These are phyloP conservation scores for Sclerodermus sp. DNA, from an alignment of 2,888 invertebrate species.

Conservation along the genomic window DNA sequence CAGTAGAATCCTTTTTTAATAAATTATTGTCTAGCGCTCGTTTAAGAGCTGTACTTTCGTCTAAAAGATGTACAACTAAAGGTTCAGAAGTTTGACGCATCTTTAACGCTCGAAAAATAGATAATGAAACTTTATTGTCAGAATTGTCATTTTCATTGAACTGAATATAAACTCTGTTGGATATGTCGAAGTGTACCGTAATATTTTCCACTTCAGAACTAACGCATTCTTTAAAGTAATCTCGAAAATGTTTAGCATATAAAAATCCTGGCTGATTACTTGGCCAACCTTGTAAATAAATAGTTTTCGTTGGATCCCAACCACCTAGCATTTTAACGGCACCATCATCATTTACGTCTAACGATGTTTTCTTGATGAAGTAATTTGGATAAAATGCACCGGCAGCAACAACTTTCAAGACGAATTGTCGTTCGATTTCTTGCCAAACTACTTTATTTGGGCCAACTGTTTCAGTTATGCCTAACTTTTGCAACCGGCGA, in stretches of 20 bases:
- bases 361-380: conserved; percentile 63
- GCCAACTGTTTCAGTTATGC: conserved; percentile 63
- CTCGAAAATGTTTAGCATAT: conserved; percentile 69
- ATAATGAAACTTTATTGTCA: conserved; percentile 52
- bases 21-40: conserved; percentile 30
- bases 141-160: conserved; percentile 60
- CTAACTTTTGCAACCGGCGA: conserved; percentile 63
- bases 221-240: conserved; percentile 60
- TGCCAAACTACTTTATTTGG: conserved; percentile 57
- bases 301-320: conserved; percentile 76
- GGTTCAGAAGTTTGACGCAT: conserved; percentile 59
- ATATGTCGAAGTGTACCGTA: conserved; percentile 54
- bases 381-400: conserved; percentile 95
- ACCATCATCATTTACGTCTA: conserved; percentile 63
- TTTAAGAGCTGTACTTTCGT: conserved; percentile 26
- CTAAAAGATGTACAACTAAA: conserved; percentile 61
- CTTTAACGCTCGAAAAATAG: conserved; percentile 77
- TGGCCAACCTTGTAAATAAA: conserved; percentile 63
- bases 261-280: conserved; percentile 69
- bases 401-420: conserved; percentile 75
- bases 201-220: conserved; percentile 15
- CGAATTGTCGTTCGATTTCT: conserved; percentile 62
- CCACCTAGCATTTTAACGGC: conserved; percentile 71
- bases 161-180: conserved; percentile 69
- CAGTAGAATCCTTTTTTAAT: too few species aligned